Conservation (phyloP, 2,888 invertebrate species). For the Aporophyla lueneburgensis region DNA sequence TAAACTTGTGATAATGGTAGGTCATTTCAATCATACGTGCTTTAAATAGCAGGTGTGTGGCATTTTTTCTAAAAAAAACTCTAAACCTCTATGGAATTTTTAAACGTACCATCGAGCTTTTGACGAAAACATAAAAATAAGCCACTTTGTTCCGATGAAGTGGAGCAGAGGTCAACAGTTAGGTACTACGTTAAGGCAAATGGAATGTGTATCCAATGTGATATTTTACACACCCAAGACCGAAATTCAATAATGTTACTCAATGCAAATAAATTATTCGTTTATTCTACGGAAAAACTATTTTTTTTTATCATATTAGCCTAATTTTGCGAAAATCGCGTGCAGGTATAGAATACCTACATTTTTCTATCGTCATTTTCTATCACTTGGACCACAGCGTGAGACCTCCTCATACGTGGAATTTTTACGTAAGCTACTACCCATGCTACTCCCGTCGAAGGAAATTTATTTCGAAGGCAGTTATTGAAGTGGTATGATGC, state of each 20-base stretch:
- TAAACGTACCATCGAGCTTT: background rate
- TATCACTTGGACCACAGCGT: conserved; percentile 63
- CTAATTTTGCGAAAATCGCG: background rate
- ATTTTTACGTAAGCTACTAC: conserved; percentile 86
- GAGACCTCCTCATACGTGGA: conserved; percentile 86
- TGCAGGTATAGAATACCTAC: background rate
- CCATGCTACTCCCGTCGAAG: conserved; percentile 78
- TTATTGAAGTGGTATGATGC: conserved; percentile 77
- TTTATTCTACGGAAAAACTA: background rate
- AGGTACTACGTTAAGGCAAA: background rate
- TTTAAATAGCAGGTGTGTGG: background rate
- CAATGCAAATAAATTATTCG: background rate
- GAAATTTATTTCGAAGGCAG: conserved; percentile 85
- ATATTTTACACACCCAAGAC: background rate
- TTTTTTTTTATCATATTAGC: background rate
- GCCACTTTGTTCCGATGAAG: background rate
- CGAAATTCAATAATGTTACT: background rate
- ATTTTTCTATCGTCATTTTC: background rate
- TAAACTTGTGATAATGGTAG: background rate
- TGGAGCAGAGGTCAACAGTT: background rate
- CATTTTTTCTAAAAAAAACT: too few relatives aligned
- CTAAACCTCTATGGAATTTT: too few relatives aligned
- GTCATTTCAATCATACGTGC: background rate
- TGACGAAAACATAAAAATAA: background rate
- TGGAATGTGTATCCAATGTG: background rate